Evolutionary conservation across 2,113 vertebrate species (phyloP).

Genomic region (Indicator maculatus): DNA sequence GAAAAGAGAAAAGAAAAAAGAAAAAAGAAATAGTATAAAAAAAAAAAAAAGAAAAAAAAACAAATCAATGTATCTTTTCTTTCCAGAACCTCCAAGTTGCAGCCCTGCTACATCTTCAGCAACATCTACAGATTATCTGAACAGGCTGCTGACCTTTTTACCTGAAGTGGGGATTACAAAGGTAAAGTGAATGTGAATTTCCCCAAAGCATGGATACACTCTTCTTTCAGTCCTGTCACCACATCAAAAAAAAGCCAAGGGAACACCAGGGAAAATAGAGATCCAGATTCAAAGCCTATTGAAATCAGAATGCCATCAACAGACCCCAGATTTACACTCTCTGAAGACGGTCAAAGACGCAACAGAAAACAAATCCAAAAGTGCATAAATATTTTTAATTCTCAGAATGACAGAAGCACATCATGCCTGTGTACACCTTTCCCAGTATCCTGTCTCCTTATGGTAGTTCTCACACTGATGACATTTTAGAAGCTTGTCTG

Average conservation of each 20-base stretch:
- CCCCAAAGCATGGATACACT: not conserved
- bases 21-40: too few relatives aligned
- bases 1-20: too few relatives aligned
- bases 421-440: not conserved
- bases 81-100: not conserved
- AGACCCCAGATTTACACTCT: not conserved
- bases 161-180: not conserved
- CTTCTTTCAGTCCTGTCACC: not conserved
- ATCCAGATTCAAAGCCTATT: not conserved
- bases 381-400: not conserved
- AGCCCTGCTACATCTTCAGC: not conserved
- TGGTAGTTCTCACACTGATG: not conserved
- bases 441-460: not conserved
- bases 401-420: not conserved
- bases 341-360: not conserved
- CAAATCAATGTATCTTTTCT: not conserved
- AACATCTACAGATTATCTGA: not conserved
- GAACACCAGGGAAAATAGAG: conserved; percentile 1
- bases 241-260: not conserved
- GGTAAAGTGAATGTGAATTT: not conserved
- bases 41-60: not conserved
- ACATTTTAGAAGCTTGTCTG: not conserved
- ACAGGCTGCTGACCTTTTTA: not conserved
- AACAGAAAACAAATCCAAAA: not conserved
- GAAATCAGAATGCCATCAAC: not conserved